phyloP scores from a whole-genome alignment of 2,797 vertebrate genomes.

The Gephyroberyx darwinii region DNA sequence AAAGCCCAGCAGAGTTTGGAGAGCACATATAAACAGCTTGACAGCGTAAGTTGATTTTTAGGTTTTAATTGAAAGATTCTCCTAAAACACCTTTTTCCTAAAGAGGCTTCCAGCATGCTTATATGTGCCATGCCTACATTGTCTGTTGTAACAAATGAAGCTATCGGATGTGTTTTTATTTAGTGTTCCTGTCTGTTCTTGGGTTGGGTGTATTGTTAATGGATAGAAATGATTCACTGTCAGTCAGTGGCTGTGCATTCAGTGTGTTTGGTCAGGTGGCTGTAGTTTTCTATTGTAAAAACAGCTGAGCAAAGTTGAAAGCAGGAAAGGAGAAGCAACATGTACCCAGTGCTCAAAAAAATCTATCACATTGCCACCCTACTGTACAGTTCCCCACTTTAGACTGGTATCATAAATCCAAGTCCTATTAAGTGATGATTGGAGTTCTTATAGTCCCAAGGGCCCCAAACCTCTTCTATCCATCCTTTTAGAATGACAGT shows the following conservation, averaged over 20 bases:
- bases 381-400: constrained; percentile 20
- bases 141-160: not conserved
- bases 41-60: constrained; percentile 82
- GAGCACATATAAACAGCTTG: constrained; percentile 88
- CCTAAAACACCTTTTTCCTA: not conserved
- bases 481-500: constrained; percentile 17
- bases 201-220: constrained; percentile 7
- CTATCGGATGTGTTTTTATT: not conserved
- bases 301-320: constrained; percentile 33
- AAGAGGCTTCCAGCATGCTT: not conserved
- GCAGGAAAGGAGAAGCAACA: not conserved
- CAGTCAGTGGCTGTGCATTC: constrained; percentile 9
- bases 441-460: constrained; percentile 5
- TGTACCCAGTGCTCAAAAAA: not conserved
- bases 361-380: not conserved
- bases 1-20: constrained; percentile 90
- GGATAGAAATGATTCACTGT: not conserved
- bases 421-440: constrained; percentile 19
- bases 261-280: constrained; percentile 30
- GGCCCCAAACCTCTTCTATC: not conserved
- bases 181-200: not conserved
- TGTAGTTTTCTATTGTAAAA: constrained; percentile 59
- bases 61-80: not conserved
- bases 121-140: not conserved
- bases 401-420: constrained; percentile 21